These are phyloP conservation scores for Stictonetta naevosa DNA, from an alignment of 2,113 vertebrate species.

Conservation along the genomic window DNA sequence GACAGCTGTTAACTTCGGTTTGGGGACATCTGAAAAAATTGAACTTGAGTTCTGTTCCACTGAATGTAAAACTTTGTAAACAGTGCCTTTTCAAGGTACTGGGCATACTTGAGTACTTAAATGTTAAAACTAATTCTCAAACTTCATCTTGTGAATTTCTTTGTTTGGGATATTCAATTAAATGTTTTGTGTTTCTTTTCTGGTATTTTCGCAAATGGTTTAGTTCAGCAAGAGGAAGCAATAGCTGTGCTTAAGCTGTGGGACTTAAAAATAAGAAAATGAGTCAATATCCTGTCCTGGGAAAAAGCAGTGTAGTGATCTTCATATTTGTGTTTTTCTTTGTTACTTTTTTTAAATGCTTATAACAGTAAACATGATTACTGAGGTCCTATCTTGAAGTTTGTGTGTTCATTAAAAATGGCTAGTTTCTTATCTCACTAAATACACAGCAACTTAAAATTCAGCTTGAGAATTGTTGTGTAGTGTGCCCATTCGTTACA, in stretches of 20 bases:
- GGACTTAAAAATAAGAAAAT: neutral
- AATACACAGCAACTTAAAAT: neutral
- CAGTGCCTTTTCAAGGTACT: neutral
- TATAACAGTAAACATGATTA: neutral
- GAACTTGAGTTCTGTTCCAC: neutral
- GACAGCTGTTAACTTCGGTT: neutral
- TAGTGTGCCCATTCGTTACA: neutral
- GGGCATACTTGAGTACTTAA: neutral
- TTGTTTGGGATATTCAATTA: neutral
- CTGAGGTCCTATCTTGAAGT: neutral
- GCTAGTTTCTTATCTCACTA: neutral
- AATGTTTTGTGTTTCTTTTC: neutral
- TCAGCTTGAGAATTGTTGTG: neutral
- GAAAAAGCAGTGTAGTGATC: neutral
- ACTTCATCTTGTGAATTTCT: neutral
- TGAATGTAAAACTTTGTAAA: neutral
- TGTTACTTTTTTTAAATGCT: neutral
- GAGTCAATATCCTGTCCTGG: neutral
- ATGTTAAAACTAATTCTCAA: neutral
- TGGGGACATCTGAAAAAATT: neutral
- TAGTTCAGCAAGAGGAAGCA: neutral
- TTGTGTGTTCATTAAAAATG: neutral
- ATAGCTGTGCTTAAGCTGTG: neutral
- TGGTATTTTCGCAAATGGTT: neutral
- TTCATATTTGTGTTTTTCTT: neutral